A percentile compares a stretch with the other conserved stretches of the same genome.
Conservation (phyloP, 2,113 vertebrate species). For the Gila orcuttii region DNA sequence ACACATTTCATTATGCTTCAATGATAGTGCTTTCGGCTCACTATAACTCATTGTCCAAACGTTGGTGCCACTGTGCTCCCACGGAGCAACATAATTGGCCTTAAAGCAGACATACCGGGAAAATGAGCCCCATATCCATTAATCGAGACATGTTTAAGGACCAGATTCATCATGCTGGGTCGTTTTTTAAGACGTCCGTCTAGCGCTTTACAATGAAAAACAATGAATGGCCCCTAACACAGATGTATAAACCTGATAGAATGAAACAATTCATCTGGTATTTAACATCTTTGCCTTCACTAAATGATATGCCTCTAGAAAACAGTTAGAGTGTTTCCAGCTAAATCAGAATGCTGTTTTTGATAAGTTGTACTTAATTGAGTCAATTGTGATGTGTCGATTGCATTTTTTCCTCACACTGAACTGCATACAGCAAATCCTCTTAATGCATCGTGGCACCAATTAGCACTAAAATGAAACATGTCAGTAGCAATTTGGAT, state of each 20-base stretch:
- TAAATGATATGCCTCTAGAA: neutral
- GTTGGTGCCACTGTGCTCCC: neutral
- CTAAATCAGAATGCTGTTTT: neutral
- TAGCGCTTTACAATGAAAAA: no score
- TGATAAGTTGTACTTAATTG: neutral
- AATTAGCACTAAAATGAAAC: slow-evolving; percentile 29
- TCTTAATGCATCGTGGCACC: slow-evolving; percentile 6
- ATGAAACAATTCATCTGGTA: neutral
- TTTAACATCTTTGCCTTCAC: neutral
- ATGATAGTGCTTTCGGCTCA: neutral
- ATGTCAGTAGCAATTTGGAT: neutral
- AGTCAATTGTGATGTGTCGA: neutral
- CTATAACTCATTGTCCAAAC: neutral
- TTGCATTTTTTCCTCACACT: neutral
- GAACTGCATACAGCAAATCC: neutral
- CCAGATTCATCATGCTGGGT: no score
- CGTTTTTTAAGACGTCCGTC: no score
- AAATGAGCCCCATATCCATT: slow-evolving; percentile 1
- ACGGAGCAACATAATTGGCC: slow-evolving; percentile 23
- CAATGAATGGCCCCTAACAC: no score
- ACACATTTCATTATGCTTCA: slow-evolving; percentile 19
- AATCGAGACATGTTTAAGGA: slow-evolving; percentile 16
- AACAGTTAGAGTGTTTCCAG: neutral
- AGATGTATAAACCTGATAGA: neutral
- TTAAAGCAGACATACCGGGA: slow-evolving; percentile 1